Conservation (phyloP, 2,888 invertebrate genomes). For the Erynnis tages region DNA sequence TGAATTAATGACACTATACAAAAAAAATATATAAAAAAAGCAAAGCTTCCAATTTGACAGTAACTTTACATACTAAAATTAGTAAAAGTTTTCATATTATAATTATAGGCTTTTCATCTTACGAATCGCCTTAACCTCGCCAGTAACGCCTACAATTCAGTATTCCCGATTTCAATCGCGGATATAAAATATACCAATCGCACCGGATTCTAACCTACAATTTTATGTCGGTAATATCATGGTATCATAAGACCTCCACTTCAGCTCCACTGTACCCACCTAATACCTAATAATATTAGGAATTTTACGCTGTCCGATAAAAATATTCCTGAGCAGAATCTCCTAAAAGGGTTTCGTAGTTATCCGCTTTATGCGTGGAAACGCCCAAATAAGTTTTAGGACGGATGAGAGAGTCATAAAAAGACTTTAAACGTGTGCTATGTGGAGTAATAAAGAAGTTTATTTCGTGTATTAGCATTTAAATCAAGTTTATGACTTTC, state of each 20-base stretch:
- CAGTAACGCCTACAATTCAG: no score
- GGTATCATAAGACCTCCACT: not conserved
- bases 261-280: not conserved
- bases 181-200: no score
- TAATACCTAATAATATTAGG: constrained; percentile 16
- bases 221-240: not conserved
- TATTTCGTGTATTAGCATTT: constrained; percentile 18
- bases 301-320: constrained; percentile 24
- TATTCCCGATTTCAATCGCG: no score
- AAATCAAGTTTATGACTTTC: constrained; percentile 10
- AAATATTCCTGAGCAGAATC: constrained; percentile 20
- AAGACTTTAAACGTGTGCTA: constrained; percentile 8
- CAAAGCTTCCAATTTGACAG: no score
- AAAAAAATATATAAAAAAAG: no score
- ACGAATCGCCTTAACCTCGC: no score
- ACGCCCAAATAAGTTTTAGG: constrained; percentile 25
- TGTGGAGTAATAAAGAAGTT: constrained; percentile 15
- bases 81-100: no score
- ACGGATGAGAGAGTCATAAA: constrained; percentile 22
- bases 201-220: not conserved
- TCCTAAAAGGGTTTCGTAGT: constrained; percentile 28
- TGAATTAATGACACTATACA: no score
- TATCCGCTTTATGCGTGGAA: constrained; percentile 23
- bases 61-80: no score
- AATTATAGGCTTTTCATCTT: no score